phyloP scores from a whole-genome alignment of 2,113 vertebrate species.

The Notothenia rossii region DNA sequence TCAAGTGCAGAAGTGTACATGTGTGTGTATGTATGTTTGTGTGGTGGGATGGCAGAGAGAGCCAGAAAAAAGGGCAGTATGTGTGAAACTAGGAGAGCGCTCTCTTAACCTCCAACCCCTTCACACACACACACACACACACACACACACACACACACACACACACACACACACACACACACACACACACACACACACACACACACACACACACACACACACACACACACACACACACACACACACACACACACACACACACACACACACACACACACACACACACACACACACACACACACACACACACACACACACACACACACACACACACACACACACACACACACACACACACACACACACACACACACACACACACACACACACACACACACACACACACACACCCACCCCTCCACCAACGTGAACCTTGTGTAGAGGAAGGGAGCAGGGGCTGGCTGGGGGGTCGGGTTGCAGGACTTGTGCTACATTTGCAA shows the following conservation, averaged over 20 bases:
- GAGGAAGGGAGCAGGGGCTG: slow-evolving; percentile 70
- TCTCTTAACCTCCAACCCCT: slow-evolving; percentile 78
- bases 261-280: slow-evolving; percentile 40
- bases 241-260: slow-evolving; percentile 48
- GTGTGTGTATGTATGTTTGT: slow-evolving; percentile 73
- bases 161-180: slow-evolving; percentile 42
- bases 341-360: slow-evolving; percentile 42
- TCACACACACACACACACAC: slow-evolving; percentile 44
- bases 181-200: slow-evolving; percentile 42
- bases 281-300: slow-evolving; percentile 37
- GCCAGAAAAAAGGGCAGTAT: slow-evolving; percentile 74
- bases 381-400: slow-evolving; percentile 41
- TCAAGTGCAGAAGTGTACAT: slow-evolving; percentile 73
- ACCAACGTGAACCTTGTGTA: slow-evolving; percentile 83
- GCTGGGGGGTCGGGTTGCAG: slow-evolving; percentile 89
- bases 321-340: slow-evolving; percentile 42
- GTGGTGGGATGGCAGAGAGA: slow-evolving; percentile 57
- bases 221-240: slow-evolving; percentile 43
- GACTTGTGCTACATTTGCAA: slow-evolving; percentile 95
- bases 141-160: slow-evolving; percentile 38
- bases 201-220: slow-evolving; percentile 42
- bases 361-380: slow-evolving; percentile 11
- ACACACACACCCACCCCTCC: slow-evolving; percentile 31
- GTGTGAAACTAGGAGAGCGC: slow-evolving; percentile 75
- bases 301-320: slow-evolving; percentile 42